Evolutionary conservation across 2,797 vertebrate species (phyloP).

Genomic region (Rhabdophis nuchalis): DNA sequence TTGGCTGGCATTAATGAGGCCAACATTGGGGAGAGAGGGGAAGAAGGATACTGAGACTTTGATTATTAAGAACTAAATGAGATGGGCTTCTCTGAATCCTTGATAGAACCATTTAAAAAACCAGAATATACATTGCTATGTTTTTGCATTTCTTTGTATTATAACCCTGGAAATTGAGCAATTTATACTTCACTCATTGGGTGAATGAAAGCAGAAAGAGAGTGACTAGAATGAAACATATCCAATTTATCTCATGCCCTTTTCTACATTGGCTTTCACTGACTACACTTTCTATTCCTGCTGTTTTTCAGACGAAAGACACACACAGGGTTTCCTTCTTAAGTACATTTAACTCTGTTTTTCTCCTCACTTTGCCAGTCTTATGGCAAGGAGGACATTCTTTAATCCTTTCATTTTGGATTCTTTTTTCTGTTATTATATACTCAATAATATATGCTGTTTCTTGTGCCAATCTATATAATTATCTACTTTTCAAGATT

Average conservation of each 20-base stretch:
- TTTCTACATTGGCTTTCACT: background rate
- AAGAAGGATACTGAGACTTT: background rate
- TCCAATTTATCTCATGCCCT: background rate
- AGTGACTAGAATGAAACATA: background rate
- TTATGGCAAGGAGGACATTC: background rate
- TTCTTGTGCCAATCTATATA: background rate
- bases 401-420: background rate
- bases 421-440: background rate
- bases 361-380: background rate
- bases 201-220: background rate
- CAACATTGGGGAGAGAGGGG: background rate
- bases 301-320: background rate
- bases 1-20: background rate
- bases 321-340: background rate
- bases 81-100: background rate
- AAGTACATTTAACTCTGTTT: background rate
- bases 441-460: background rate
- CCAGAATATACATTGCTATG: background rate
- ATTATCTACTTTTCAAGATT: background rate
- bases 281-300: background rate
- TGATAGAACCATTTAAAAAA: background rate
- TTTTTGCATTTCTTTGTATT: background rate
- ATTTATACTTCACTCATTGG: constrained; percentile 1
- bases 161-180: background rate
- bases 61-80: background rate